These are phyloP conservation scores for Meteorus sp. DNA, from an alignment of 1,140 invertebrate genomes.

Conservation along the genomic window DNA sequence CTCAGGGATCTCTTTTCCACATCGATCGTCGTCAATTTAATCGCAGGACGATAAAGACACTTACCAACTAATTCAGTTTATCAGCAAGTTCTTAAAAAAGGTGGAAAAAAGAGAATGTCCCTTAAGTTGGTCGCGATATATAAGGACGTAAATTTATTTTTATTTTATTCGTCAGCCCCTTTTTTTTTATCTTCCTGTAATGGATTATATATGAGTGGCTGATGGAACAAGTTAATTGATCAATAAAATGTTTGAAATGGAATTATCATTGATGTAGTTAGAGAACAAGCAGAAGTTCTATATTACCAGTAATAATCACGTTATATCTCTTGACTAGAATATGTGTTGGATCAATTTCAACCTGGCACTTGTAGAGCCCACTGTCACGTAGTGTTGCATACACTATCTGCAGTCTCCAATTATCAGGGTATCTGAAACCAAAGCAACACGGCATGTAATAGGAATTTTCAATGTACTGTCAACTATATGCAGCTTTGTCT, in stretches of 20 bases:
- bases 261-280: too few relatives aligned
- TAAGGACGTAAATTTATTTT: too few relatives aligned
- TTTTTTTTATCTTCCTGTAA: too few relatives aligned
- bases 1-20: not conserved
- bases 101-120: not conserved
- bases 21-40: constrained; percentile 8
- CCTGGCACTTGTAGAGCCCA: constrained; percentile 83
- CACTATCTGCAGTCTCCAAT: constrained; percentile 79
- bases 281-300: too few relatives aligned
- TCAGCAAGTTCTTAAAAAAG: not conserved
- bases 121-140: not conserved
- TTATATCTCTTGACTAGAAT: constrained; percentile 49
- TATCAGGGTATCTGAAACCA: constrained; percentile 69
- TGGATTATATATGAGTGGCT: too few relatives aligned
- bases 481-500: too few relatives aligned
- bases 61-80: constrained; percentile 8
- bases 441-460: constrained; percentile 4
- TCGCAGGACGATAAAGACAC: not conserved
- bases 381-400: constrained; percentile 74
- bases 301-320: constrained; percentile 55
- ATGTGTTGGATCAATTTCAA: constrained; percentile 77
- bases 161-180: too few relatives aligned
- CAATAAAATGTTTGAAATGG: too few relatives aligned
- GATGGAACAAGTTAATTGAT: too few relatives aligned
- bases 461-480: too few relatives aligned